These are phyloP conservation scores for Drosophila leontia DNA, from an alignment of 1,140 invertebrate species.

Conservation along the genomic window DNA sequence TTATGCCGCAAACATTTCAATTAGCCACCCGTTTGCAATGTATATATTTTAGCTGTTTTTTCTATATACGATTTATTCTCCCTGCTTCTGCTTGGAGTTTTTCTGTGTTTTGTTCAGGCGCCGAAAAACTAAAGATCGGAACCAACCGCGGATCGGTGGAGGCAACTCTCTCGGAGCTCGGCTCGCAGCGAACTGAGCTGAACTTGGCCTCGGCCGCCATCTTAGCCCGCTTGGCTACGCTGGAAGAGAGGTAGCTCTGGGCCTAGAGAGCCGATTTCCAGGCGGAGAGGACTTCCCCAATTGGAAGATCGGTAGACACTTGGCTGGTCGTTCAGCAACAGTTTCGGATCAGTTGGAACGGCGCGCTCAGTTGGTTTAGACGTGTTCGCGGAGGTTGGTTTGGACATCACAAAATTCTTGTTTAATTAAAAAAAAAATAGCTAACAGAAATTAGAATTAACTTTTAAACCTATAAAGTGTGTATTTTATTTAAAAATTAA, in stretches of 20 bases:
- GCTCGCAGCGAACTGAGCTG: slow-evolving; percentile 76
- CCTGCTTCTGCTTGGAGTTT: slow-evolving; percentile 32
- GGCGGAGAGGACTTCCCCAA: slow-evolving; percentile 24
- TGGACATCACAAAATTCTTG: not conserved
- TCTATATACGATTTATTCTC: slow-evolving; percentile 19
- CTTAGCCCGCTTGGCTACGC: slow-evolving; percentile 62
- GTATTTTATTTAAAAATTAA: too few species aligned
- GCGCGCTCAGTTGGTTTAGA: slow-evolving; percentile 63
- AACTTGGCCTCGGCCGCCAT: slow-evolving; percentile 84
- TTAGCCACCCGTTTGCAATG: slow-evolving; percentile 50
- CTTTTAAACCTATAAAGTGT: too few species aligned
- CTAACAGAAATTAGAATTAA: not conserved
- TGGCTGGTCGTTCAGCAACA: slow-evolving; percentile 22
- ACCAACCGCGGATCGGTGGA: slow-evolving; percentile 36
- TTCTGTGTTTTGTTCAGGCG: slow-evolving; percentile 33
- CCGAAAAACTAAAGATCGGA: slow-evolving; percentile 37
- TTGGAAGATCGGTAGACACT: slow-evolving; percentile 37
- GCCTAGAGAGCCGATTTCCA: slow-evolving; percentile 44
- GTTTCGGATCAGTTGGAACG: slow-evolving; percentile 76
- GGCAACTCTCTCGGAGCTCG: slow-evolving; percentile 77
- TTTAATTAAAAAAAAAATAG: not conserved
- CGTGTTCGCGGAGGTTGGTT: slow-evolving; percentile 62
- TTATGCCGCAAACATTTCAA: slow-evolving; percentile 70
- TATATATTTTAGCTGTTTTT: slow-evolving; percentile 28
- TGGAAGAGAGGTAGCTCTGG: slow-evolving; percentile 37